A percentile compares a stretch with the other conserved stretches of the same genome.
phyloP scores from a whole-genome alignment of 2,888 invertebrate genomes.

The Torymus auratus region DNA sequence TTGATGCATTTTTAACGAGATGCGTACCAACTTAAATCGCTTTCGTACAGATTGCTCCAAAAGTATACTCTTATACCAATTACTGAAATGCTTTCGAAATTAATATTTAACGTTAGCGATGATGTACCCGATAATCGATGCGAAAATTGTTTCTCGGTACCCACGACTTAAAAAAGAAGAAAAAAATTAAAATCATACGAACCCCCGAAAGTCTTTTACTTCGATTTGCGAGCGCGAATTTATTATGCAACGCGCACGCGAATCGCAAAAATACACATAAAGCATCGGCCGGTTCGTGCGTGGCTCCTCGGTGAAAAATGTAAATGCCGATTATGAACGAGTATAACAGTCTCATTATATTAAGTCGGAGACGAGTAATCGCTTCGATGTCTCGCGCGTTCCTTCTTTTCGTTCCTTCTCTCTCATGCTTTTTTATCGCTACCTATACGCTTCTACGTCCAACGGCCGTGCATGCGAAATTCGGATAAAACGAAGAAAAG shows the following conservation, averaged over 20 bases:
- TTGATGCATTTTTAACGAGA: too few relatives aligned
- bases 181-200: background rate
- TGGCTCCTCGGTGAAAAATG: conserved; percentile 30
- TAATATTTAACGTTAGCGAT: background rate
- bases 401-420: background rate
- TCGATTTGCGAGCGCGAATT: conserved; percentile 14
- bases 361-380: conserved; percentile 26
- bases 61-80: too few relatives aligned
- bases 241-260: conserved; percentile 37
- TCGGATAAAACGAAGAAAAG: background rate
- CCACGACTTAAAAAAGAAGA: background rate
- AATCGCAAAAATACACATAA: conserved; percentile 32
- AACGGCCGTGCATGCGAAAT: conserved; percentile 3
- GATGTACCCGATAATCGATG: background rate
- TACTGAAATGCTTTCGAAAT: conserved; percentile 2
- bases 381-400: background rate
- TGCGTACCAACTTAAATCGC: too few relatives aligned
- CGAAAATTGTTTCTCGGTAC: conserved; percentile 19
- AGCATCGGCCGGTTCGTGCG: background rate
- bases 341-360: conserved; percentile 30
- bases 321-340: conserved; percentile 36
- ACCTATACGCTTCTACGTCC: too few relatives aligned
- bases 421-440: background rate
- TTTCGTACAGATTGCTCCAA: background rate
- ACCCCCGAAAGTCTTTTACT: background rate